Percentiles rank a stretch among this genome's conserved stretches.
Evolutionary conservation across 1,140 invertebrate genomes (phyloP).

Genomic region (Drusus annulatus): DNA sequence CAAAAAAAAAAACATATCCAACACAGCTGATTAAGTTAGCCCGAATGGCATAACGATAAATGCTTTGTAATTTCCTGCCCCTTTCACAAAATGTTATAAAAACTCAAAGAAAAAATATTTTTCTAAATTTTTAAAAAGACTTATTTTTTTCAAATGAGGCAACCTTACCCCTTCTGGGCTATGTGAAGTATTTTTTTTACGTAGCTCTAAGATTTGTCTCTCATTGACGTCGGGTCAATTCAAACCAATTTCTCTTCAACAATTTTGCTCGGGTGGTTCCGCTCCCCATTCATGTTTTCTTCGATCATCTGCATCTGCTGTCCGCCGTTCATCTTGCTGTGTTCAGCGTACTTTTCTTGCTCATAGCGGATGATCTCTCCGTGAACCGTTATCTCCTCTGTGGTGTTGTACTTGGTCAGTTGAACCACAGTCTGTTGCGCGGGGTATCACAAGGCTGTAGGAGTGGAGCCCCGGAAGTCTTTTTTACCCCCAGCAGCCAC

Average conservation of each 20-base stretch:
- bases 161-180: too few relatives aligned
- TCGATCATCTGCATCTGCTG: background rate
- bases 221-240: constrained; percentile 17
- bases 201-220: too few relatives aligned
- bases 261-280: constrained; percentile 47
- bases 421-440: constrained; percentile 35
- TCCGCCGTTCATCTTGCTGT: constrained; percentile 14
- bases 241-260: constrained; percentile 54
- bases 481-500: constrained; percentile 62
- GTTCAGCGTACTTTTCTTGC: background rate
- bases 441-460: constrained; percentile 55
- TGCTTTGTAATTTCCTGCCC: too few relatives aligned
- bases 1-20: too few relatives aligned
- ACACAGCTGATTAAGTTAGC: too few relatives aligned
- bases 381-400: constrained; percentile 33
- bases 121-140: too few relatives aligned
- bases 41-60: too few relatives aligned
- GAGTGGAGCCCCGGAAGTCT: constrained; percentile 46
- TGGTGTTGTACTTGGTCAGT: constrained; percentile 17
- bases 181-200: too few relatives aligned
- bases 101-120: too few relatives aligned
- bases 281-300: constrained; percentile 13
- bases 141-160: too few relatives aligned
- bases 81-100: too few relatives aligned
- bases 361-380: background rate